Percentiles rank a stretch among this genome's conserved stretches.
Evolutionary conservation across 2,113 vertebrate genomes (phyloP).

Genomic region (Gila orcuttii): DNA sequence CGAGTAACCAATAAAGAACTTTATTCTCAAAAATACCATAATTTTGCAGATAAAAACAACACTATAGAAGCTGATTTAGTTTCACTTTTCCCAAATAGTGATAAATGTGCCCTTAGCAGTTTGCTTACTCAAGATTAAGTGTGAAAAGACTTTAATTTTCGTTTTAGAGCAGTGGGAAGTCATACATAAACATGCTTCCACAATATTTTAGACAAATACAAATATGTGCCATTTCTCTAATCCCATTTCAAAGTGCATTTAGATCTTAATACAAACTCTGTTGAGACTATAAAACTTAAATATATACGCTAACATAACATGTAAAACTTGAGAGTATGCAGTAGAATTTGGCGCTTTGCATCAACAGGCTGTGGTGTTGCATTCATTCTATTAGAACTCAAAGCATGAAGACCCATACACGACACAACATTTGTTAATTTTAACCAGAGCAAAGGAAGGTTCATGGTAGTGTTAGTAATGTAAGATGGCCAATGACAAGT

Average conservation of each 20-base stretch:
- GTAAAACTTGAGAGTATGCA: neutral
- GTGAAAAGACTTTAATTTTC: neutral
- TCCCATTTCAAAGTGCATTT: too few relatives aligned
- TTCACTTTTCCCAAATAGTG: constrained; percentile 42
- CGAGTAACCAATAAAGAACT: constrained; percentile 30
- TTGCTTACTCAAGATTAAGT: neutral
- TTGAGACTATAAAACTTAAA: neutral
- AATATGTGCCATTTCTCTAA: too few relatives aligned
- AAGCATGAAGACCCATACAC: neutral
- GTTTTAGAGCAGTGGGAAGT: too few relatives aligned
- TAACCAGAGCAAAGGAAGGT: neutral
- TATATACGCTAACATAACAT: neutral
- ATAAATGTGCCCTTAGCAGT: constrained; percentile 6
- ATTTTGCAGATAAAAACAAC: constrained; percentile 37
- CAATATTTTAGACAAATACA: too few relatives aligned
- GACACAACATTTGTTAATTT: neutral
- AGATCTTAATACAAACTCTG: neutral
- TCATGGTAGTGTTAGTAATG: neutral
- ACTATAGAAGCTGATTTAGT: constrained; percentile 21
- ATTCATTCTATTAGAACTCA: neutral
- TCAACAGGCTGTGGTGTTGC: neutral
- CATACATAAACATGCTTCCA: too few relatives aligned
- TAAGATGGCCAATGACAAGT: neutral
- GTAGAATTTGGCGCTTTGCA: neutral
- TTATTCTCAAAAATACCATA: constrained; percentile 51